Evolutionary conservation across 1,140 invertebrate species (phyloP).

Genomic region (Epicauta chinensis): DNA sequence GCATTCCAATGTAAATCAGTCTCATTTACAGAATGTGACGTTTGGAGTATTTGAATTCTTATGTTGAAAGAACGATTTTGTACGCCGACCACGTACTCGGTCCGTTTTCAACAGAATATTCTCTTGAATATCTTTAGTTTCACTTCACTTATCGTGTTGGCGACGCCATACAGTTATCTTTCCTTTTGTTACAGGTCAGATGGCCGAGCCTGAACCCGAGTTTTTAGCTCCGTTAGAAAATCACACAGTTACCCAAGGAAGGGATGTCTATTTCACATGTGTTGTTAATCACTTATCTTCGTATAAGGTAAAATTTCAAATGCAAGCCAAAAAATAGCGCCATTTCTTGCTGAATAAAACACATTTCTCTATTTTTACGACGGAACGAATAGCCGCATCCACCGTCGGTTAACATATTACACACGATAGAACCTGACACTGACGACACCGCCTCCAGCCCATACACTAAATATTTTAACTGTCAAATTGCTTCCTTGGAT

Average conservation of each 20-base stretch:
- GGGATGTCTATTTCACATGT: conserved; percentile 82
- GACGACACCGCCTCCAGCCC: conserved; percentile 4
- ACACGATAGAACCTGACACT: conserved; percentile 28
- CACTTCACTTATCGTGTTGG: conserved; percentile 37
- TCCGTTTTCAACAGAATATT: conserved; percentile 36
- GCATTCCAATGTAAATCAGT: conserved; percentile 42
- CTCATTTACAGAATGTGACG: conserved; percentile 40
- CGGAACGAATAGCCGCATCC: conserved; percentile 19
- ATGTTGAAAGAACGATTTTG: conserved; percentile 27
- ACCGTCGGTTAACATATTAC: conserved; percentile 29
- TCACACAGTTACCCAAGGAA: conserved; percentile 77
- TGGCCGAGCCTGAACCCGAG: conserved; percentile 55
- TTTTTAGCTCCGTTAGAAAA: conserved; percentile 82
- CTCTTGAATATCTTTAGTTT: conserved; percentile 37
- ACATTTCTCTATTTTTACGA: conserved; percentile 24
- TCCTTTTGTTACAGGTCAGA: conserved; percentile 42
- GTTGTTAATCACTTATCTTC: conserved; percentile 78
- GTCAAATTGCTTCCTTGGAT: conserved; percentile 9
- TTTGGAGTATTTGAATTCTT: conserved; percentile 40
- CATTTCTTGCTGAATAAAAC: conserved; percentile 12
- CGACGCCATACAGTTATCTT: conserved; percentile 35
- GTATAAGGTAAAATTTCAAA: conserved; percentile 62
- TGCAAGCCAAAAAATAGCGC: neutral
- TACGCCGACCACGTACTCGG: conserved; percentile 35
- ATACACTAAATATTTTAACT: conserved; percentile 17